These are phyloP conservation scores for Fregata magnificens DNA, from an alignment of 2,113 vertebrate genomes.

Conservation along the genomic window DNA sequence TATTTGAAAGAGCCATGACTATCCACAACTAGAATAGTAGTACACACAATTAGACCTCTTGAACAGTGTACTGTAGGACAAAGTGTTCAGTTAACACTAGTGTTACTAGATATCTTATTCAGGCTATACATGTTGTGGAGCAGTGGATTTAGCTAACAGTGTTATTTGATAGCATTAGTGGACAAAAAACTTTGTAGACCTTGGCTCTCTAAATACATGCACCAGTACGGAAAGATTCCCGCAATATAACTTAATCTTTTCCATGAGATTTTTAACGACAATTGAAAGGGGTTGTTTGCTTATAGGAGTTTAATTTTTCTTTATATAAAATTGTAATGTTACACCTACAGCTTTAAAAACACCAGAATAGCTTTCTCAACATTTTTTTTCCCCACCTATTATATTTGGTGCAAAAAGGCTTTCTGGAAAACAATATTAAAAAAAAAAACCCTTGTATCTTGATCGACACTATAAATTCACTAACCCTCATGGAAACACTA, in stretches of 20 bases:
- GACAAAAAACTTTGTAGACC: not conserved
- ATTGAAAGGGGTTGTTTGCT: not conserved
- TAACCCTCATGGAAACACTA: not conserved
- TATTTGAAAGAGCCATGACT: not conserved
- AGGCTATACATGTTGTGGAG: not conserved
- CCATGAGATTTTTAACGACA: not conserved
- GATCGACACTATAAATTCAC: not conserved
- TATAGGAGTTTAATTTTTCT: not conserved
- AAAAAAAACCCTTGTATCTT: not conserved
- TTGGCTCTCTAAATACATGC: not conserved
- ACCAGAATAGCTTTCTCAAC: not conserved
- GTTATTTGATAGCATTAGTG: not conserved
- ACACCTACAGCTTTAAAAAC: not conserved
- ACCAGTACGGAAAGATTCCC: not conserved
- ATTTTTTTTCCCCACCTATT: accelerated
- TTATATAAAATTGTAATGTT: not conserved
- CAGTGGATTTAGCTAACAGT: not conserved
- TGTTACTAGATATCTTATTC: not conserved
- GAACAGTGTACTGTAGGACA: not conserved
- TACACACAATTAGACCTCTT: not conserved
- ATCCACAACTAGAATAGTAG: not conserved
- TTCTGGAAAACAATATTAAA: not conserved
- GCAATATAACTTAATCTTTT: not conserved
- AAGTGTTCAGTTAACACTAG: not conserved
- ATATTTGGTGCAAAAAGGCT: not conserved